These are phyloP conservation scores for Drosophila pachea DNA, from an alignment of 1,140 invertebrate species.

Conservation along the genomic window DNA sequence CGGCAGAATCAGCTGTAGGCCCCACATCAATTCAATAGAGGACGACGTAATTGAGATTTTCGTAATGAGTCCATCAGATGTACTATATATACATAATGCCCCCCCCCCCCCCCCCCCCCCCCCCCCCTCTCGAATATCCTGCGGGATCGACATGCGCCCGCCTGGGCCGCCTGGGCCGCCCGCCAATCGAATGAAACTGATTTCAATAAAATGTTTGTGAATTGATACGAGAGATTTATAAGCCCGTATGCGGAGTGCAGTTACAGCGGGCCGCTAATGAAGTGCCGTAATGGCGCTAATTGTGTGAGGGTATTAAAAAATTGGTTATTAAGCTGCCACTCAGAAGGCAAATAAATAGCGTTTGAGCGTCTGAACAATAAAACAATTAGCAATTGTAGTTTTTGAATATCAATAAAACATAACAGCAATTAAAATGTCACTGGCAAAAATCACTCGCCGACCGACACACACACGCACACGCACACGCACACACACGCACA, in stretches of 20 bases:
- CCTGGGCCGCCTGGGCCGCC: no score
- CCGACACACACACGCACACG: conserved; percentile 16
- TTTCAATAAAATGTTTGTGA: not conserved
- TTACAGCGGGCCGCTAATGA: conserved; percentile 38
- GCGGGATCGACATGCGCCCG: no score
- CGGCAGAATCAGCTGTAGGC: conserved; percentile 1
- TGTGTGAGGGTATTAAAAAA: conserved; percentile 69
- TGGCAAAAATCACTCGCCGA: conserved; percentile 64
- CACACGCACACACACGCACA: conserved; percentile 26
- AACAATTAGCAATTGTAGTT: conserved; percentile 75
- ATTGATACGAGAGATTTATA: conserved; percentile 10
- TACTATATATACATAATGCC: no score
- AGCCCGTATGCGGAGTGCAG: not conserved
- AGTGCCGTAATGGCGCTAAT: conserved; percentile 69
- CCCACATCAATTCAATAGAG: conserved; percentile 55
- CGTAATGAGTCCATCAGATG: conserved; percentile 4
- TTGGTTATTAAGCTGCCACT: conserved; percentile 75
- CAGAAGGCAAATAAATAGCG: conserved; percentile 62
- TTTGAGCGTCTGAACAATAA: conserved; percentile 66
- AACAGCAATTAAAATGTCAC: conserved; percentile 76
- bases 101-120: no score
- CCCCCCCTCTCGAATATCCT: no score
- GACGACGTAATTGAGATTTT: conserved; percentile 61
- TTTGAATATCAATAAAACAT: conserved; percentile 77
- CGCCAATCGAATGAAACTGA: not conserved